Percentiles rank a stretch among this genome's conserved stretches.
Evolutionary conservation across 2,888 invertebrate genomes (phyloP).

Genomic region (Drosophila nr. fundita): DNA sequence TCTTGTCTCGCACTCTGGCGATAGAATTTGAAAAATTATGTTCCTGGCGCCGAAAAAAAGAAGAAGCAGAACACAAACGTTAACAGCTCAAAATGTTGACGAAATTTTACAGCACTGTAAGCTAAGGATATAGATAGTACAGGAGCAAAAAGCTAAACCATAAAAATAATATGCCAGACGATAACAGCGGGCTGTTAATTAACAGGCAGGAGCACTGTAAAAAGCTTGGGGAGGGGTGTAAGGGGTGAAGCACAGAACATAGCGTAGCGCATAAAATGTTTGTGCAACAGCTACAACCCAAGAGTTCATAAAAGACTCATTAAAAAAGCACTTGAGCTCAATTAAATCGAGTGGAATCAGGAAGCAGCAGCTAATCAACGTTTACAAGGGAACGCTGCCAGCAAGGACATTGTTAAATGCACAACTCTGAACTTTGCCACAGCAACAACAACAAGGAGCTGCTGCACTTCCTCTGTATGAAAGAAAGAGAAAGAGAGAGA

Average conservation of each 20-base stretch:
- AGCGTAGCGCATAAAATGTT: slow-evolving; percentile 35
- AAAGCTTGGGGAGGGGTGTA: neutral
- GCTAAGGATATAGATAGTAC: neutral
- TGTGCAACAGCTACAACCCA: slow-evolving; percentile 36
- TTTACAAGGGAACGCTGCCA: slow-evolving; percentile 66
- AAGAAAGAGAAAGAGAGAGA: neutral
- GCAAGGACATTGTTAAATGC: slow-evolving; percentile 68
- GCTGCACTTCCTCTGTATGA: slow-evolving; percentile 47
- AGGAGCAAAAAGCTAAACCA: neutral
- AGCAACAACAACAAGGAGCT: slow-evolving; percentile 39
- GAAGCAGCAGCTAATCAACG: slow-evolving; percentile 72
- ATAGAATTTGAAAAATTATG: slow-evolving; percentile 69
- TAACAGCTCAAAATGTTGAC: slow-evolving; percentile 27
- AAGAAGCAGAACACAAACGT: slow-evolving; percentile 3
- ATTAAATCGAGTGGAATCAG: slow-evolving; percentile 68
- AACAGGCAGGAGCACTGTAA: neutral
- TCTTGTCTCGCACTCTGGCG: slow-evolving; percentile 32
- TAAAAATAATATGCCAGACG: neutral
- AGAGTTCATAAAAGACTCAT: slow-evolving; percentile 76
- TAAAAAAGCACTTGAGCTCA: slow-evolving; percentile 78
- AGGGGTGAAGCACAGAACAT: neutral
- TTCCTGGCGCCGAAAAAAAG: slow-evolving; percentile 61
- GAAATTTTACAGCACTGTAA: slow-evolving; percentile 1
- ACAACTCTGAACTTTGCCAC: slow-evolving; percentile 57
- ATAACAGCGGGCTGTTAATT: slow-evolving; percentile 5